A percentile compares a stretch with the other conserved stretches of the same genome.
phyloP scores from a whole-genome alignment of 1,140 invertebrate genomes.

The Meteorus sp. region DNA sequence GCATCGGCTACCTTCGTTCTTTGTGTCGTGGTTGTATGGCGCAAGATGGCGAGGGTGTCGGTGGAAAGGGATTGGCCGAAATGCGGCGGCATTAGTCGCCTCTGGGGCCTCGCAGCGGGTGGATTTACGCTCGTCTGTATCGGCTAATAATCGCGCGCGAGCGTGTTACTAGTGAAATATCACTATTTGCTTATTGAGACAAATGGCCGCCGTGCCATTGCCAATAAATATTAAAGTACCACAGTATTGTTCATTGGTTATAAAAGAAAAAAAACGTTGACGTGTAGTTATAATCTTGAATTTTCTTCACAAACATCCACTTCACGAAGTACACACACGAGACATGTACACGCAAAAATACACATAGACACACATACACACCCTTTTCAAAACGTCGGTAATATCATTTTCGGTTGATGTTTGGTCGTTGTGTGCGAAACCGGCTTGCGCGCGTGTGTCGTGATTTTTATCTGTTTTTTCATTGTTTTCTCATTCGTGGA shows the following conservation, averaged over 20 bases:
- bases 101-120: constrained; percentile 32
- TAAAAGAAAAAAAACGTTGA: no score
- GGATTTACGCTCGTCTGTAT: constrained; percentile 28
- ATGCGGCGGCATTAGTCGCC: constrained; percentile 27
- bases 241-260: neutral
- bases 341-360: neutral
- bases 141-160: constrained; percentile 23
- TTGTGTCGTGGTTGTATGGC: constrained; percentile 22
- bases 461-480: neutral
- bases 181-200: neutral
- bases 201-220: constrained; percentile 26
- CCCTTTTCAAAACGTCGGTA: constrained; percentile 10
- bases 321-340: no score
- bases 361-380: constrained; percentile 5
- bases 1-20: constrained; percentile 24
- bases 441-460: neutral
- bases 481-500: neutral
- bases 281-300: no score
- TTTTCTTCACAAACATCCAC: no score
- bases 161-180: constrained; percentile 7
- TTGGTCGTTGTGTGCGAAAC: neutral
- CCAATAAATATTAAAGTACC: neutral
- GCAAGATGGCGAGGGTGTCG: constrained; percentile 25
- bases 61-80: constrained; percentile 25
- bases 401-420: neutral